Evolutionary conservation across 2,797 vertebrate genomes (phyloP).

Genomic region (Sandelia bainsii): DNA sequence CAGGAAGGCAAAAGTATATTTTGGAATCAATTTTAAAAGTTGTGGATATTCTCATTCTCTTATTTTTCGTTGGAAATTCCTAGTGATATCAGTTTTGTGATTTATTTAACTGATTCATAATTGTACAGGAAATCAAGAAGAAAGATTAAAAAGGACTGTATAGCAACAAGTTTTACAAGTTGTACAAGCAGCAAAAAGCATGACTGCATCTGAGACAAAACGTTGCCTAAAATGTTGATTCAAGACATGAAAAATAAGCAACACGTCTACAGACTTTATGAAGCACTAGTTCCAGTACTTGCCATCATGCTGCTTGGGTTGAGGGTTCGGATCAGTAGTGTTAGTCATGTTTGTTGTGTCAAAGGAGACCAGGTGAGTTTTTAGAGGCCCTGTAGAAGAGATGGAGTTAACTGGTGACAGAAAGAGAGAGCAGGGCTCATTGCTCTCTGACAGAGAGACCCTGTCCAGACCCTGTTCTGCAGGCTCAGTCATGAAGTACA

Average conservation of each 20-base stretch:
- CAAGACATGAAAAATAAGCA: background rate
- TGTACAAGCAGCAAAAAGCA: conserved; percentile 15
- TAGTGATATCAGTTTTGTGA: conserved; percentile 1
- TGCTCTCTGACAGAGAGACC: conserved; percentile 81
- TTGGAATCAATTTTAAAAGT: conserved; percentile 23
- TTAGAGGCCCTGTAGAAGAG: conserved; percentile 53
- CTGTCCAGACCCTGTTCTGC: conserved; percentile 82
- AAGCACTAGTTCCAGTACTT: conserved; percentile 2
- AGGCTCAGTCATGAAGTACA: conserved; percentile 73
- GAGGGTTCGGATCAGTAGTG: conserved; percentile 31
- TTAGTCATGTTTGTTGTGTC: conserved; percentile 73
- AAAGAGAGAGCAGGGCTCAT: conserved; percentile 70
- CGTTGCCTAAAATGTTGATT: conserved; percentile 11
- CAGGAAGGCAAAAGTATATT: conserved; percentile 39
- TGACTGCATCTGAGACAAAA: conserved; percentile 18
- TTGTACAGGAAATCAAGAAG: background rate
- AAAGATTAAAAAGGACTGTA: conserved; percentile 1
- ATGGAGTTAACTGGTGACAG: conserved; percentile 61
- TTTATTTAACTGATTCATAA: conserved; percentile 18
- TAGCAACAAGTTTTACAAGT: background rate
- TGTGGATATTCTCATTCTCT: background rate
- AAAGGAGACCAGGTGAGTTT: conserved; percentile 75
- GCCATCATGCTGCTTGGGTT: conserved; percentile 25
- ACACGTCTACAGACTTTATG: background rate
- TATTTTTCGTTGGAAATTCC: background rate